Evolutionary conservation across 2,797 vertebrate genomes (phyloP), one percentile per base, ranked within the genome.

Genomic region (Ceyx erithaca): DNA sequence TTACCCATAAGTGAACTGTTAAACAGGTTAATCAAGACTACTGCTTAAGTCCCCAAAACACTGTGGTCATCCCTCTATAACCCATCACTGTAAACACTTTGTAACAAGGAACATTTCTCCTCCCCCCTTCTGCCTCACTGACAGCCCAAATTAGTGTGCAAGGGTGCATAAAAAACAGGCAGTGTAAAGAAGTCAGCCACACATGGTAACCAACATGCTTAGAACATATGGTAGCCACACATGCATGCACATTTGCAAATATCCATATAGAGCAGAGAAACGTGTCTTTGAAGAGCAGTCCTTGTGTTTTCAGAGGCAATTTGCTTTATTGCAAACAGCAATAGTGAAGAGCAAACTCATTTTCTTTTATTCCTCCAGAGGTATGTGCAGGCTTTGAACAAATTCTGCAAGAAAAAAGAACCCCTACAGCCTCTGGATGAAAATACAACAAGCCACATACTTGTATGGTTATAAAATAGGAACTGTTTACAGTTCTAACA

Each of bases 391-490:
- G 71, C 78, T 95, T 87, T 93, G 85, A 94, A 91, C 55, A 76
- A 84, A 86, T 87, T 78, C 93, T 83, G 78, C 80, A 82, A 59
- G 83, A 72, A 89, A 92, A 92, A 84, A 54, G 85, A 95, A 87
- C 87, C 89, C 92, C 87, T 91, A 73, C 84, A 73, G 90, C 80
- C 63, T 93, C 77, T 87, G 96, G 90, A 95, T 90, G 96, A 87
- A 93, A 94, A 90, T 92, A 76, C 85, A 95, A 94, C 84, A 85
- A 93, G 81, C 72, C 59, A 77, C 95, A 96, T 95, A 92, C 92
- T 96, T 95, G 89, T 80, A 94, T 69, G 92, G 87, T 93, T 96
- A 92, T 96, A 95, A 94, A 96, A 94, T 92, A 93, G 88, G 75
- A 95, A 94, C 89, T 95, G 95, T 95, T 96, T 97, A 93, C 89